A percentile compares a stretch with the other conserved stretches of the same genome.
phyloP scores from a whole-genome alignment of 2,113 vertebrate genomes.

The Tricholaema leucomelas region DNA sequence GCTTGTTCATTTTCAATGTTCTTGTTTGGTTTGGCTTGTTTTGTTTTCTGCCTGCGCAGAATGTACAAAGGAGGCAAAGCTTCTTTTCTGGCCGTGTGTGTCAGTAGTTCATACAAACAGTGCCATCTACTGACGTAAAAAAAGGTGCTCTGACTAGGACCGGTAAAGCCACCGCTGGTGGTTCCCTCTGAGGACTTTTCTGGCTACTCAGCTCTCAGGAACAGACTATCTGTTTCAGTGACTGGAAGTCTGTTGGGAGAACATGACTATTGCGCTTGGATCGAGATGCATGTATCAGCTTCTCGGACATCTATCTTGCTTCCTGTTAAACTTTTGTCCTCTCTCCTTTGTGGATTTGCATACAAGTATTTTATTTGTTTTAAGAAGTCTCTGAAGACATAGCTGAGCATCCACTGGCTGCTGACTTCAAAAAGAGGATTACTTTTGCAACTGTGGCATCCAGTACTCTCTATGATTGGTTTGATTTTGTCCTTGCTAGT shows the following conservation, averaged over 20 bases:
- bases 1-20: no score
- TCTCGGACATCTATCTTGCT: not conserved
- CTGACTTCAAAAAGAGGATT: not conserved
- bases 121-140: slow-evolving; percentile 59
- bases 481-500: not conserved
- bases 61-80: not conserved
- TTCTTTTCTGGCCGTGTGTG: not conserved
- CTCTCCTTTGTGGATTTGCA: not conserved
- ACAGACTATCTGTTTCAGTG: not conserved
- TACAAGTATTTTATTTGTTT: not conserved
- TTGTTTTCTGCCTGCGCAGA: not conserved
- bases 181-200: accelerated
- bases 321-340: not conserved
- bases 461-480: not conserved
- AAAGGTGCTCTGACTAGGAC: not conserved
- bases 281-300: not conserved
- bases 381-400: not conserved
- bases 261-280: not conserved
- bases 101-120: slow-evolving; percentile 61
- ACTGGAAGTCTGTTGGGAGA: not conserved
- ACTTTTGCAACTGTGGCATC: not conserved
- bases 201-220: not conserved
- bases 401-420: not conserved
- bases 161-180: not conserved
- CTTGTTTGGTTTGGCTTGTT: not conserved